These are phyloP conservation scores for Fregata magnificens DNA, from an alignment of 2,113 vertebrate genomes.

Conservation along the genomic window DNA sequence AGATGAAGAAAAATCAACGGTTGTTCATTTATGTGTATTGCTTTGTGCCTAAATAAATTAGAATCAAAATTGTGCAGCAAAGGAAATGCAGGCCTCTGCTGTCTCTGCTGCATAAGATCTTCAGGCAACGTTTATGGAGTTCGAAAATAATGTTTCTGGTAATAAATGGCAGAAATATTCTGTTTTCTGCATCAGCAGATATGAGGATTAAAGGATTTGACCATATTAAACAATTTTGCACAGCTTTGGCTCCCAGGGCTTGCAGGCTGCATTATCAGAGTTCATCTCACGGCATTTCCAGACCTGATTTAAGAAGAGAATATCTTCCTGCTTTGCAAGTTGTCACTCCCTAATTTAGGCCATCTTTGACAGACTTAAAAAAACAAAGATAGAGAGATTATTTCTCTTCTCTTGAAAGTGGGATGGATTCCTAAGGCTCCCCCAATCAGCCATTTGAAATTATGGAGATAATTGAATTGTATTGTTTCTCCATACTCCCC, in stretches of 20 bases:
- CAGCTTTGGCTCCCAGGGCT: constrained; percentile 76
- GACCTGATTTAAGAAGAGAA: constrained; percentile 76
- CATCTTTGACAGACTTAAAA: constrained; percentile 72
- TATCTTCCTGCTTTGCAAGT: constrained; percentile 72
- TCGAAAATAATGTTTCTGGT: constrained; percentile 80
- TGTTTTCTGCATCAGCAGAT: constrained; percentile 81
- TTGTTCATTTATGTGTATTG: constrained; percentile 50
- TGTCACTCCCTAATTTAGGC: constrained; percentile 76
- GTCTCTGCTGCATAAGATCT: constrained; percentile 64
- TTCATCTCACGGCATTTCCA: constrained; percentile 74
- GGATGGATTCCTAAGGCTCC: constrained; percentile 52
- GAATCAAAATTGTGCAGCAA: constrained; percentile 67
- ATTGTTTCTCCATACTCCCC: constrained; percentile 18
- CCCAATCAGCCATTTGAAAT: constrained; percentile 67
- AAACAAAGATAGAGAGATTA: constrained; percentile 61
- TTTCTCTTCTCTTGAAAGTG: constrained; percentile 58
- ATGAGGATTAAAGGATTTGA: constrained; percentile 81
- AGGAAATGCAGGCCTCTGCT: constrained; percentile 58
- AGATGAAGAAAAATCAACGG: constrained; percentile 38
- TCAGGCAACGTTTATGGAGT: constrained; percentile 67
- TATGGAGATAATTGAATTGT: constrained; percentile 74
- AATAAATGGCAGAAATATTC: constrained; percentile 79
- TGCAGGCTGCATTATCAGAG: constrained; percentile 71
- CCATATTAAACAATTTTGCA: constrained; percentile 81
- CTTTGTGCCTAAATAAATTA: constrained; percentile 72